Evolutionary conservation across 2,888 invertebrate genomes (phyloP).

Genomic region (Beris chalybata): DNA sequence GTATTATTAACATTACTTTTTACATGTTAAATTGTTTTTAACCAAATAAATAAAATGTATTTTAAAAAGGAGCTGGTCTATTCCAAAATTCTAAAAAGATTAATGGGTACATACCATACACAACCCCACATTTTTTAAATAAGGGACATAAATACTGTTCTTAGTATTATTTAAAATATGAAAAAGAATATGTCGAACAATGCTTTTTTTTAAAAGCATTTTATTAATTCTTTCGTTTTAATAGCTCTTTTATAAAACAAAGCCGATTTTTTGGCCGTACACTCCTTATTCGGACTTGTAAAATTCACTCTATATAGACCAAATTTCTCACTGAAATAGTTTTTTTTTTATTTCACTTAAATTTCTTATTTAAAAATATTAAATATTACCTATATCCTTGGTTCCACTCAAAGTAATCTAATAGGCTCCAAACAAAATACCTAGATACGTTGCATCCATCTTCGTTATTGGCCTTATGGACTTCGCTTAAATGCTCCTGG

Average conservation of each 20-base stretch:
- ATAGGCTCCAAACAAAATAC: constrained; percentile 48
- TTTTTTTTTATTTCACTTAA: too few species aligned
- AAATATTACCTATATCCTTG: constrained; percentile 46
- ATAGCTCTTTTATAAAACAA: constrained; percentile 61
- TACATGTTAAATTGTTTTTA: too few species aligned
- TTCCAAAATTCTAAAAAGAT: too few species aligned
- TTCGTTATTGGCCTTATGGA: constrained; percentile 44
- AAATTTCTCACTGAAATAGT: constrained; percentile 55
- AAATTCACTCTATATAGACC: constrained; percentile 72
- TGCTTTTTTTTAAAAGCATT: too few species aligned
- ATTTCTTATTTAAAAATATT: neutral
- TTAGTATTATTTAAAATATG: too few species aligned
- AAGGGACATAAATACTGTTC: too few species aligned
- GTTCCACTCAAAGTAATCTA: constrained; percentile 51
- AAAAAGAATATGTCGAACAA: too few species aligned
- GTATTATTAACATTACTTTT: too few species aligned
- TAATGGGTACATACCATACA: too few species aligned
- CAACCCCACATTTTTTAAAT: too few species aligned
- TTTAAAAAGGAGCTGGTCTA: too few species aligned
- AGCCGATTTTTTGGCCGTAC: constrained; percentile 67
- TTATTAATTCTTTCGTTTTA: constrained; percentile 46
- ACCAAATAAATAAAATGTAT: too few species aligned
- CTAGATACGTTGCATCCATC: constrained; percentile 46
- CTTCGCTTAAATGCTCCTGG: constrained; percentile 46
- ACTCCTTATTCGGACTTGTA: constrained; percentile 59